These are phyloP conservation scores for Volucella inflata DNA, from an alignment of 2,888 invertebrate species.

Conservation along the genomic window DNA sequence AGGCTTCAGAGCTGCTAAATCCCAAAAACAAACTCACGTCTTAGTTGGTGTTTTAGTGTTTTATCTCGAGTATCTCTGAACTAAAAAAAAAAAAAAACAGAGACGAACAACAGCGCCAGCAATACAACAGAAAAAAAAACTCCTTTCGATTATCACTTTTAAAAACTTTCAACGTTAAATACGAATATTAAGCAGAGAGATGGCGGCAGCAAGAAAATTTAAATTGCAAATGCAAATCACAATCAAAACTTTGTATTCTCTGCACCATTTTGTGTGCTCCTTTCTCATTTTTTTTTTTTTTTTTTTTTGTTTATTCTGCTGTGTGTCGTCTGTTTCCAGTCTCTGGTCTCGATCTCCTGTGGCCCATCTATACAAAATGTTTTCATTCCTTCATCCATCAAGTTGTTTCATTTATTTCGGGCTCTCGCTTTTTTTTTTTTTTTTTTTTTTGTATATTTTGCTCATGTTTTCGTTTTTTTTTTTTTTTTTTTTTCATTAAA, in stretches of 20 bases:
- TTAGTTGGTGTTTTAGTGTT: background rate
- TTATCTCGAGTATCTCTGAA: background rate
- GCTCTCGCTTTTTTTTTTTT: constrained; percentile 16
- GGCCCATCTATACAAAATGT: constrained; percentile 29
- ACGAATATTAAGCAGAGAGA: constrained; percentile 21
- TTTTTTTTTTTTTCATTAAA: constrained; percentile 40
- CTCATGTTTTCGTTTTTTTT: background rate
- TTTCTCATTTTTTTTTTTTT: background rate
- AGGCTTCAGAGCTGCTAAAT: constrained; percentile 5
- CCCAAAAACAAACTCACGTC: background rate
- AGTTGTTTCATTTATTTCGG: constrained; percentile 41
- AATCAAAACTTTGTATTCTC: constrained; percentile 58
- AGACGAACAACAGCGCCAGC: too few species aligned
- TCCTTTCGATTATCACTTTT: constrained; percentile 53
- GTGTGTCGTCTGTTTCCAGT: too few species aligned
- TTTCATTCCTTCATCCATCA: constrained; percentile 65
- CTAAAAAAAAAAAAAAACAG: constrained; percentile 2
- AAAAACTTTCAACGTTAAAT: constrained; percentile 44
- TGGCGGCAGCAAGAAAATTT: background rate
- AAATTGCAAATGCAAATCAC: constrained; percentile 63
- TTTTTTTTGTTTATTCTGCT: too few species aligned
- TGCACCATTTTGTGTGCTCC: constrained; percentile 28
- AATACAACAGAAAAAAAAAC: background rate
- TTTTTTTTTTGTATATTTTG: background rate
- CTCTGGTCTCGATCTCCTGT: background rate